Conservation (phyloP, 2,113 vertebrate genomes). For the Bos taurus region DNA sequence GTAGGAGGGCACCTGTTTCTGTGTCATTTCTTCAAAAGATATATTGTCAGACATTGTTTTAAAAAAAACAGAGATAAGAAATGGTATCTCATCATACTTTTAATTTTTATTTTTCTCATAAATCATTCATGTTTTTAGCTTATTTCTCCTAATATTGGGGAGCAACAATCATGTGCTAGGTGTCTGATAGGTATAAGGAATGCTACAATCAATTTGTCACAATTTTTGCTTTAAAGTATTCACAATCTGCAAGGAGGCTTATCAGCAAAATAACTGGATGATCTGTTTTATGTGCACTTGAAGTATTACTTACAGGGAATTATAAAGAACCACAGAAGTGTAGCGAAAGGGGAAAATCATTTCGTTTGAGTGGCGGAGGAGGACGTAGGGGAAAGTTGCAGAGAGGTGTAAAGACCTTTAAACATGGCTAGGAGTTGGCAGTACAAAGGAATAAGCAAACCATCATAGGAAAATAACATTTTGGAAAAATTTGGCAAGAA, state of each 20-base stretch:
- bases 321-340: neutral
- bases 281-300: neutral
- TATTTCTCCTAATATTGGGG: neutral
- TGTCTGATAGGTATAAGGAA: neutral
- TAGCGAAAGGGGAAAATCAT: neutral
- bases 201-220: neutral
- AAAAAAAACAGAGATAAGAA: neutral
- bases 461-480: neutral
- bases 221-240: neutral
- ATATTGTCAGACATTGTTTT: neutral
- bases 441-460: neutral
- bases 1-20: neutral
- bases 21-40: neutral
- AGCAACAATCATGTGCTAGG: neutral
- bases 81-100: neutral
- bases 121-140: neutral
- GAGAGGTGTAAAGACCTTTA: neutral
- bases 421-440: neutral
- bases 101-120: neutral
- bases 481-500: neutral
- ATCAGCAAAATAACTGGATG: neutral
- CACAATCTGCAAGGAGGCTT: neutral
- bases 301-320: neutral
- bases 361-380: neutral
- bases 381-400: neutral